Conservation (phyloP, 1,140 invertebrate genomes). For the Brachystomella parvula region DNA sequence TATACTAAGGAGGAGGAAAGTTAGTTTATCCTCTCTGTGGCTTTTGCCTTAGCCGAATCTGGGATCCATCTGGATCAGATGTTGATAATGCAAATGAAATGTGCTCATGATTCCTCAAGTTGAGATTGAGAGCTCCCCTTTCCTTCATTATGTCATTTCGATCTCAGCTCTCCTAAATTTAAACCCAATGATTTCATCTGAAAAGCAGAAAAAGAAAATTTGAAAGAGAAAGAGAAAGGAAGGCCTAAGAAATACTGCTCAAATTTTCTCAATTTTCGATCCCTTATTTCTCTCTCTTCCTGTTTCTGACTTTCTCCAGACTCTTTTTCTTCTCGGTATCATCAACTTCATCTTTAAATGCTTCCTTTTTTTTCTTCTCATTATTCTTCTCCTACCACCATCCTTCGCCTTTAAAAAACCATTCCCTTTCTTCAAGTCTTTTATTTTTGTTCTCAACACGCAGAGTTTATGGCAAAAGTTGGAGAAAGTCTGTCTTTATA, state of each 20-base stretch:
- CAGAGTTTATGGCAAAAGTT: neutral
- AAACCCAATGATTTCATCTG: neutral
- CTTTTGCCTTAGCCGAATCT: neutral
- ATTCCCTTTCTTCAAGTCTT: neutral
- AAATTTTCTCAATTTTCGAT: neutral
- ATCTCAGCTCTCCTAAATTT: neutral
- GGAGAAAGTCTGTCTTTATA: neutral
- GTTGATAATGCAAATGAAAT: constrained; percentile 28
- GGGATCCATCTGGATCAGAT: constrained; percentile 18
- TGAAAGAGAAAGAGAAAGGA: neutral
- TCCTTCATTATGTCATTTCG: neutral
- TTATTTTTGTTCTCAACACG: neutral
- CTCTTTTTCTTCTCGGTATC: constrained; percentile 24
- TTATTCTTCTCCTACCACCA: constrained; percentile 20
- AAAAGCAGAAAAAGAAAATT: neutral
- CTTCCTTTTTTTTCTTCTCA: constrained; percentile 18
- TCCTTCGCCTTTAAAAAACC: constrained; percentile 10
- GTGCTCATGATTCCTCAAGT: constrained; percentile 3
- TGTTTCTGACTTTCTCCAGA: constrained; percentile 2
- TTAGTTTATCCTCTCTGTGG: neutral
- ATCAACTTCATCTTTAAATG: constrained; percentile 30
- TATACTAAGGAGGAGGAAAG: constrained; percentile 9
- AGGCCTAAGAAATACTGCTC: neutral
- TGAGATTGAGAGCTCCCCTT: neutral
- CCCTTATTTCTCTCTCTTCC: neutral